Base-by-base conservation (phyloP, 2,888 invertebrate genomes). In the Eristalis pertinax region DNA sequence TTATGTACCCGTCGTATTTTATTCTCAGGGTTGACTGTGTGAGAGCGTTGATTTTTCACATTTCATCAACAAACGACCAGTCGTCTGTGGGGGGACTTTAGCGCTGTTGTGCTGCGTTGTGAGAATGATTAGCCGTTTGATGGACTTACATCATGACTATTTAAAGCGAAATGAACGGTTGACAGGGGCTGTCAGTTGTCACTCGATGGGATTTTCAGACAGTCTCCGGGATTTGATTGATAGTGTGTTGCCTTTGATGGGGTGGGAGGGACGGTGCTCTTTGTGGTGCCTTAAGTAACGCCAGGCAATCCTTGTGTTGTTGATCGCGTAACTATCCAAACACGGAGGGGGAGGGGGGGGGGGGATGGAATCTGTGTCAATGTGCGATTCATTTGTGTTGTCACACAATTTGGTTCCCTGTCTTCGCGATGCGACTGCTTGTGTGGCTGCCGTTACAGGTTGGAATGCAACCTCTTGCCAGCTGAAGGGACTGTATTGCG, bases 1-100 rank as follows among this genome's bases (percentile, higher is more conserved):
- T 43, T 69, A 65, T 79, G 35, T 7, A 15, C 43, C 8, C 50
- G 50, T 50, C 19, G 19, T 50, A 19, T 19, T 50, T 19, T 8
- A 50, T 67, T 75, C 63, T 80, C 79, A 79, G 84, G 75, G 80
- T 67, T 70, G 60, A 68, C 5, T n/a, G n/a, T 73, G 58, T 67
- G 75, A 32, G 50, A 67, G 29, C 15, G 13, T 8, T 32, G n/a
- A 29, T 60, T 22, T 50, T 50, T 50, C 50, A 4, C 4, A 43
- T 11, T 60, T n/a, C 19, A 69, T 13, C 22, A 32, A 35, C 10
- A 11, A 24, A 1, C 24, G 43, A 38, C 32, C 29, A 29, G 29
- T 29, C 29, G 29, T 29, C n/a, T n/a, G n/a, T 24, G 35, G n/a
- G 19, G 35, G 13, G 74, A n/a, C 19, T 19, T 73, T 62, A 4